These are phyloP conservation scores for Holothuria scabra DNA, from an alignment of 53 echinoderm and acorn worm species.

Conservation along the genomic window DNA sequence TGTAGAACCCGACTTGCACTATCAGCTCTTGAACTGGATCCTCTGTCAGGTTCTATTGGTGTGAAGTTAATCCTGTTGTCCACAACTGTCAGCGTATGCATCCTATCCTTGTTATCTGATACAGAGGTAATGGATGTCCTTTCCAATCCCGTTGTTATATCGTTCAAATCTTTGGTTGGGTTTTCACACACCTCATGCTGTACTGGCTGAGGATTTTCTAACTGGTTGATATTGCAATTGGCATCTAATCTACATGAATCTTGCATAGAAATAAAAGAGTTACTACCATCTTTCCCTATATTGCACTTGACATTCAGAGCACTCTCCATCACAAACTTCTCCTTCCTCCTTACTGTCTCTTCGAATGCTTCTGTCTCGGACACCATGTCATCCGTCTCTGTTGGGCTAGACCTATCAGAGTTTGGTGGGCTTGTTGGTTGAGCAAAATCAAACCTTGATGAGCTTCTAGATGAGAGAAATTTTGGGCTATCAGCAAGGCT, in stretches of 20 bases:
- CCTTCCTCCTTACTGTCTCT: constrained; percentile 65
- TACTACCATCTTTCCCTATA: constrained; percentile 43
- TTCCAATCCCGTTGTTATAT: constrained; percentile 7
- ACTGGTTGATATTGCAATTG: constrained; percentile 46
- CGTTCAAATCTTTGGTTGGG: background rate
- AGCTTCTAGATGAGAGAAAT: constrained; percentile 91
- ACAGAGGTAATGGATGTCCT: background rate
- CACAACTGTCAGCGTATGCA: background rate
- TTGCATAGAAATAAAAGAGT: constrained; percentile 53
- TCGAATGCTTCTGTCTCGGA: constrained; percentile 90
- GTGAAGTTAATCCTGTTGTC: constrained; percentile 24
- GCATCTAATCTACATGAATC: constrained; percentile 54
- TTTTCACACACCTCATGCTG: background rate
- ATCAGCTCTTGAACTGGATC: background rate
- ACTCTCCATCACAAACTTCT: constrained; percentile 50
- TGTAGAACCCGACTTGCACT: background rate
- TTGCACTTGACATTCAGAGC: constrained; percentile 37
- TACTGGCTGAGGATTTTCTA: too few relatives aligned
- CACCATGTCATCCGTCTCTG: constrained; percentile 96
- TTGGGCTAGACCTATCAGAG: constrained; percentile 72
- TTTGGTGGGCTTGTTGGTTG: constrained; percentile 75
- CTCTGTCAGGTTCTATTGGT: background rate
- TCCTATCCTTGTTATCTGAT: background rate
- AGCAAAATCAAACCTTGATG: constrained; percentile 98
- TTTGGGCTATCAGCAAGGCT: constrained; percentile 93